A percentile compares a stretch with the other conserved stretches of the same genome.
Conservation (phyloP, 2,113 vertebrate genomes). For the Amphiprion percula region DNA sequence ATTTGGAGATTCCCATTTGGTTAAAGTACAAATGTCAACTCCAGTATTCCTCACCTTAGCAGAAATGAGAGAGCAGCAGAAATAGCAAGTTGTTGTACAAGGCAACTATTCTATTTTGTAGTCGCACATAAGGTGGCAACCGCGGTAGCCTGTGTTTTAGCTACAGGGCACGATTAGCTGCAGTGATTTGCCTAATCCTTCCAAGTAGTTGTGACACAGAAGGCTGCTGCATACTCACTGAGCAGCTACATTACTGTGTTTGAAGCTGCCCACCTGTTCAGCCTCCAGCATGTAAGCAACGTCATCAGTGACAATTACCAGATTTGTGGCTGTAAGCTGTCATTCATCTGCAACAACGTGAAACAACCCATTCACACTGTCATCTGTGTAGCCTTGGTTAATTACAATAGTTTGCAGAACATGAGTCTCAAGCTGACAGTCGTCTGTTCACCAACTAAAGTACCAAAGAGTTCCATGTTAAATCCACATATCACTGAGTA, state of each 20-base stretch:
- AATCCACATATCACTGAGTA: neutral
- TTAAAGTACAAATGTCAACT: neutral
- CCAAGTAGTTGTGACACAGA: conserved; percentile 6
- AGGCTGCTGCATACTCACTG: neutral
- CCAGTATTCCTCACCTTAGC: neutral
- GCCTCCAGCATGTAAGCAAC: neutral
- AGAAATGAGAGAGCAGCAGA: neutral
- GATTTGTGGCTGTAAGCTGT: conserved; percentile 2
- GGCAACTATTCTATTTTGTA: conserved; percentile 2
- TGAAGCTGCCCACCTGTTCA: conserved; percentile 18
- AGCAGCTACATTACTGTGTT: conserved; percentile 7
- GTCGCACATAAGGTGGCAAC: conserved; percentile 7
- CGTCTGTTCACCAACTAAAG: neutral
- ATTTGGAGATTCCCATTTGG: neutral
- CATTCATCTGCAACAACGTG: neutral
- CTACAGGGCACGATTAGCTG: conserved; percentile 25
- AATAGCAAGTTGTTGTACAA: neutral
- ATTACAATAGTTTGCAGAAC: neutral
- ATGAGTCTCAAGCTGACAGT: neutral
- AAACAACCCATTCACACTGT: neutral
- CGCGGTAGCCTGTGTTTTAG: conserved; percentile 8
- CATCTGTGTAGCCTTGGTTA: neutral
- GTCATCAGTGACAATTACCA: conserved; percentile 10
- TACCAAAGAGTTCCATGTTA: neutral
- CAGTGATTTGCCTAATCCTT: conserved; percentile 14